These are phyloP conservation scores for Mythimna lalbum DNA, from an alignment of 2,888 invertebrate genomes.

Conservation along the genomic window DNA sequence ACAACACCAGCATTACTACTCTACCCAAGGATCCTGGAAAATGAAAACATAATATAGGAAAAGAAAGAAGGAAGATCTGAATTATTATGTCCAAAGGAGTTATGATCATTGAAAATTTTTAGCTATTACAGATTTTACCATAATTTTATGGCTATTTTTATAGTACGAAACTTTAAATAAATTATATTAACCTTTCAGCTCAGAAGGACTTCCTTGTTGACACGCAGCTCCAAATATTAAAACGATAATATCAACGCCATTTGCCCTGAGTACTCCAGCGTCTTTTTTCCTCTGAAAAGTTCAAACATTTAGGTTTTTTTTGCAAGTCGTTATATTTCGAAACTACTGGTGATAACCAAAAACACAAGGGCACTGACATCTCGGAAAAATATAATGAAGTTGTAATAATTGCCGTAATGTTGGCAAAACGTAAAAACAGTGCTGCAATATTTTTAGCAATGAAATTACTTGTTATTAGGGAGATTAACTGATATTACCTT, in stretches of 20 bases:
- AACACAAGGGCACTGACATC: background rate
- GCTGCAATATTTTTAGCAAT: no score
- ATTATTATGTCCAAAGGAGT: background rate
- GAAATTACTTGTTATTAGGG: no score
- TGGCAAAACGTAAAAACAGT: no score
- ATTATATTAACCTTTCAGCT: slow-evolving; percentile 80
- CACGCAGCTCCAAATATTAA: slow-evolving; percentile 91
- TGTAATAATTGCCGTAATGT: no score
- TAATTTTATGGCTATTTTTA: background rate
- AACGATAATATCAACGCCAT: slow-evolving; percentile 87
- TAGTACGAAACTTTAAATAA: background rate
- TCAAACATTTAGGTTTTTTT: background rate
- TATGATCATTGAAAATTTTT: background rate
- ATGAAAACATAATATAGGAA: background rate
- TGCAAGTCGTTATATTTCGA: background rate
- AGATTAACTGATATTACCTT: no score
- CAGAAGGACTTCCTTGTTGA: slow-evolving; percentile 91
- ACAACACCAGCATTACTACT: slow-evolving; percentile 91
- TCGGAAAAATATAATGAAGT: background rate
- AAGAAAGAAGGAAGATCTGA: background rate
- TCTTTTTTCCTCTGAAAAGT: slow-evolving; percentile 73
- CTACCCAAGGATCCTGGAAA: slow-evolving; percentile 88
- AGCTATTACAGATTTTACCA: background rate
- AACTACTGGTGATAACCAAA: background rate
- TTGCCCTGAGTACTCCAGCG: slow-evolving; percentile 80